These are phyloP conservation scores for Pseudomugil tenellus DNA, from an alignment of 2,797 vertebrate genomes.

Conservation along the genomic window DNA sequence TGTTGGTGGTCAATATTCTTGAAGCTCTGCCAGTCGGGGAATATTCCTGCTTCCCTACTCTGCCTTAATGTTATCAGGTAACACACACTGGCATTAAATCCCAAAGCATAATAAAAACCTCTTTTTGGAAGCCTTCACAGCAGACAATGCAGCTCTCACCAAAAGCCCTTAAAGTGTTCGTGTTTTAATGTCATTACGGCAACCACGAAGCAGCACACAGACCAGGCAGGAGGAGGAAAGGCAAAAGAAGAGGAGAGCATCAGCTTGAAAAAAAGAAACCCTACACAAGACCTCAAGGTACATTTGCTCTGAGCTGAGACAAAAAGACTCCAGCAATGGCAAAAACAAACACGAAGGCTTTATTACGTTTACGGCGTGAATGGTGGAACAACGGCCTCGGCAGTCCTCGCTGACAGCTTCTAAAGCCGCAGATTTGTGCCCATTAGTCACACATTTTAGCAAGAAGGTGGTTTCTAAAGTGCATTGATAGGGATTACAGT, in stretches of 20 bases:
- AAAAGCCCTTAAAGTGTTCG: slow-evolving; percentile 86
- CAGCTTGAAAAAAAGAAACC: slow-evolving; percentile 78
- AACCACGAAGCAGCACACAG: slow-evolving; percentile 73
- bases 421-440: slow-evolving; percentile 86
- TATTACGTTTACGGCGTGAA: slow-evolving; percentile 80
- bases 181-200: slow-evolving; percentile 86
- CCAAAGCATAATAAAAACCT: slow-evolving; percentile 83
- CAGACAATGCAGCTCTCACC: slow-evolving; percentile 82
- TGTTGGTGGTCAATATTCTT: slow-evolving; percentile 86
- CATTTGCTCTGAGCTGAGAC: slow-evolving; percentile 77
- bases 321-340: slow-evolving; percentile 70
- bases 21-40: slow-evolving; percentile 80
- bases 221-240: slow-evolving; percentile 57
- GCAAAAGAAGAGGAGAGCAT: slow-evolving; percentile 26
- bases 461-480: slow-evolving; percentile 87
- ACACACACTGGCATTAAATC: slow-evolving; percentile 88
- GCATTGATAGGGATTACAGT: slow-evolving; percentile 86
- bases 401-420: slow-evolving; percentile 82
- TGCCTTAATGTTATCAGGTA: slow-evolving; percentile 88
- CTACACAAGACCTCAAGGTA: slow-evolving; percentile 85
- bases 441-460: slow-evolving; percentile 90
- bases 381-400: slow-evolving; percentile 79
- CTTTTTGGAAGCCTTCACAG: slow-evolving; percentile 83
- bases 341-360: slow-evolving; percentile 78
- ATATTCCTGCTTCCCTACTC: slow-evolving; percentile 73